phyloP scores from a whole-genome alignment of 2,888 invertebrate species.

The Thysanoteuthis rhombus region DNA sequence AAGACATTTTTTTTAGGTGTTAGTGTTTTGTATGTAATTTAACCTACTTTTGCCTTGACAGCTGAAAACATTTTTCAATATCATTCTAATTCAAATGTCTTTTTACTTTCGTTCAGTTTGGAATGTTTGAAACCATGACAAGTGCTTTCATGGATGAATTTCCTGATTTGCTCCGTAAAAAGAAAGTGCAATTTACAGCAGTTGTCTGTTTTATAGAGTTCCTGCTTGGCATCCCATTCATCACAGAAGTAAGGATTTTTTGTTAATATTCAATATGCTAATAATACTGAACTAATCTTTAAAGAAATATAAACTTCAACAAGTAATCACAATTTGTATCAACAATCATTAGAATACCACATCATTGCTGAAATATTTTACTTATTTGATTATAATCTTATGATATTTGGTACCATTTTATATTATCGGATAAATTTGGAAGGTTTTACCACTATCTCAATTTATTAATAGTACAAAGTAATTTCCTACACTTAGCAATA shows the following conservation, averaged over 20 bases:
- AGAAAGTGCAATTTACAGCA: constrained; percentile 74
- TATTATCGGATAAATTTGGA: not conserved
- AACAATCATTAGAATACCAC: not conserved
- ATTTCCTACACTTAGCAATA: not conserved
- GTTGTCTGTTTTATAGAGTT: constrained; percentile 74
- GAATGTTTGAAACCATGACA: constrained; percentile 81
- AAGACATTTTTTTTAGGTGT: too few relatives aligned
- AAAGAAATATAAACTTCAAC: not conserved
- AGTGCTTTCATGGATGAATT: constrained; percentile 79
- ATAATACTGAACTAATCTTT: not conserved
- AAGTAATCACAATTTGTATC: not conserved
- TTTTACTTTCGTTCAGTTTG: constrained; percentile 74
- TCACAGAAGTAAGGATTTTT: constrained; percentile 76
- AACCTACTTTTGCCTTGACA: not conserved
- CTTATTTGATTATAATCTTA: not conserved
- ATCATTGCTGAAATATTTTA: not conserved
- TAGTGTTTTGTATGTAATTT: not conserved
- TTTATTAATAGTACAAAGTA: not conserved
- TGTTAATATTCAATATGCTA: not conserved
- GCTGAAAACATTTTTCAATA: not conserved
- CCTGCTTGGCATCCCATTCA: constrained; percentile 75
- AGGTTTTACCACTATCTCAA: not conserved
- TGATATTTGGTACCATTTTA: not conserved
- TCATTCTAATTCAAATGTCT: not conserved
- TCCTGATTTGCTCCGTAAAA: constrained; percentile 68